Evolutionary conservation across 2,113 vertebrate species (phyloP).

Genomic region (Paramormyrops kingsleyae): DNA sequence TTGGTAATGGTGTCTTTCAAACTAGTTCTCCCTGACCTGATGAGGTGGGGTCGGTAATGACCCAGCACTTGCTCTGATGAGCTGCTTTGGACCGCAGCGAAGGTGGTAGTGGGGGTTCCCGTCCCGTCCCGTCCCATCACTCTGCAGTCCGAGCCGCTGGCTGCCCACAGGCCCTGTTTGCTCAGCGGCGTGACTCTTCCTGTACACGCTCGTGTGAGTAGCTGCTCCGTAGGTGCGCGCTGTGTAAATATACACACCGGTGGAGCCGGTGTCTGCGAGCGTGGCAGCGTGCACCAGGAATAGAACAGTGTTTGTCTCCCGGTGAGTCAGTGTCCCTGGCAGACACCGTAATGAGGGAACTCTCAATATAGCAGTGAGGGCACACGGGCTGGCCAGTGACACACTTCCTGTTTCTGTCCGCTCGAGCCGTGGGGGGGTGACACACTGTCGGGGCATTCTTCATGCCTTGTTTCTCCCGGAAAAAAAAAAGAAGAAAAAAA

Average conservation of each 20-base stretch:
- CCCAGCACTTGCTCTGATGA: neutral
- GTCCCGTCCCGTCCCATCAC: neutral
- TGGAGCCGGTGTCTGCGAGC: neutral
- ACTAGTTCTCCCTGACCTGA: neutral
- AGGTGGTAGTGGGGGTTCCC: neutral
- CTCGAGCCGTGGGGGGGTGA: neutral
- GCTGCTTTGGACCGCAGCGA: neutral
- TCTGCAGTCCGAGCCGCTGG: neutral
- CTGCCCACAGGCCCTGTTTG: neutral
- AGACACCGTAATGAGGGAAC: conserved; percentile 22
- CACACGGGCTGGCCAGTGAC: conserved; percentile 7
- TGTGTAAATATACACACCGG: conserved; percentile 4
- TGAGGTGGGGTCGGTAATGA: neutral
- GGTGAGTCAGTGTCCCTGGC: conserved; percentile 24
- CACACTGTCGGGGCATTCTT: conserved; percentile 23
- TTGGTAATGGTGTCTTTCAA: neutral
- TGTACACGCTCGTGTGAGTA: neutral
- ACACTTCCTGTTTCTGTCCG: conserved; percentile 22
- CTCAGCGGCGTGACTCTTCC: neutral
- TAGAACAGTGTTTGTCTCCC: conserved; percentile 4
- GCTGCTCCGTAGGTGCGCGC: neutral
- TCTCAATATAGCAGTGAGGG: conserved; percentile 15
- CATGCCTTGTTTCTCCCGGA: neutral
- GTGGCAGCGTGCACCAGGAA: conserved; percentile 3
- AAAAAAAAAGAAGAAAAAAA: neutral